These are phyloP conservation scores for Semaprochilodus insignis DNA, from an alignment of 2,797 vertebrate species.

Conservation along the genomic window DNA sequence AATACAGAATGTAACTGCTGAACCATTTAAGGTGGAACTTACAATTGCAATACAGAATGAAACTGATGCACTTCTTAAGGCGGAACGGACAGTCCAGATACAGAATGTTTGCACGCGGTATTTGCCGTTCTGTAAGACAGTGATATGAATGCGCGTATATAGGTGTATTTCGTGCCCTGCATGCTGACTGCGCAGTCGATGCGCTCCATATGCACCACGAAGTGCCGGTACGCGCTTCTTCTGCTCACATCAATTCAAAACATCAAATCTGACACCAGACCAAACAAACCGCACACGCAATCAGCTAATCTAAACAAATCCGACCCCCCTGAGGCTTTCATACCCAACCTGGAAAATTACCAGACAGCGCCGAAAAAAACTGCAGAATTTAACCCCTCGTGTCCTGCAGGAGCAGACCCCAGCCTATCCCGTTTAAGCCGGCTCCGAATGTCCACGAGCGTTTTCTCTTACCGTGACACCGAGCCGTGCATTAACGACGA, in stretches of 20 bases:
- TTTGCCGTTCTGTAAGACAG: not conserved
- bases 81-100: no score
- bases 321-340: not conserved
- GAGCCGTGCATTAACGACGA: constrained; percentile 21
- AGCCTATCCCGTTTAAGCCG: constrained; percentile 2
- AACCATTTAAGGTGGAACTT: no score
- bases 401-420: constrained; percentile 50
- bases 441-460: not conserved
- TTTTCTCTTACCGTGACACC: constrained; percentile 43
- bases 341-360: constrained; percentile 46
- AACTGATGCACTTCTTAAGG: no score
- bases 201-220: constrained; percentile 23
- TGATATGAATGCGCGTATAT: not conserved
- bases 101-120: no score
- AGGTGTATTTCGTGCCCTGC: not conserved
- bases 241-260: not conserved
- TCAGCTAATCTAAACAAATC: not conserved
- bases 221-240: not conserved
- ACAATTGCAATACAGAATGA: no score
- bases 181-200: constrained; percentile 30
- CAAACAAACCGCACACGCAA: no score
- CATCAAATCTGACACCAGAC: not conserved
- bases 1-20: no score
- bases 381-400: constrained; percentile 86
- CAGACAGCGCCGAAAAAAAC: constrained; percentile 66